A percentile compares a stretch with the other conserved stretches of the same genome.
These are phyloP conservation scores for Azemiops feae DNA, from an alignment of 2,113 vertebrate genomes.

Conservation along the genomic window DNA sequence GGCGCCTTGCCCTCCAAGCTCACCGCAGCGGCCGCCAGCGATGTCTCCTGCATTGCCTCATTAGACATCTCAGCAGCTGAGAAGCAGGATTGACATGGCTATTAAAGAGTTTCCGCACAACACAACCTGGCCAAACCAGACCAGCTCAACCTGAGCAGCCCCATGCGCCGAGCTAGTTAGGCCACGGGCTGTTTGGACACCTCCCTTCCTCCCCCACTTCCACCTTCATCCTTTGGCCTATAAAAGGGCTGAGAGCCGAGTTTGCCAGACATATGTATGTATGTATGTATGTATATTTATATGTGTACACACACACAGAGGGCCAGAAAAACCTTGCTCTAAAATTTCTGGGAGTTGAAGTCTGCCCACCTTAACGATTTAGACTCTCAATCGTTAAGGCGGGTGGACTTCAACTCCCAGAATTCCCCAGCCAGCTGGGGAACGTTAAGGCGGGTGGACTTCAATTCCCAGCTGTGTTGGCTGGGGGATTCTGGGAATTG, in stretches of 20 bases:
- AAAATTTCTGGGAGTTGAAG: no score
- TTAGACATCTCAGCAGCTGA: constrained; percentile 84
- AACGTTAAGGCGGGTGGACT: not conserved
- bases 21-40: constrained; percentile 72
- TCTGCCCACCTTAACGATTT: no score
- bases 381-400: no score
- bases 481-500: not conserved
- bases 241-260: not conserved
- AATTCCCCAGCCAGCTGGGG: no score
- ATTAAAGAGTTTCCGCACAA: not conserved
- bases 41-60: constrained; percentile 79
- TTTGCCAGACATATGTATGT: not conserved
- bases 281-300: no score
- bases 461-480: not conserved
- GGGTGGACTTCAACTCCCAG: no score
- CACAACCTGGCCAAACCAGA: not conserved
- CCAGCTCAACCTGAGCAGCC: not conserved
- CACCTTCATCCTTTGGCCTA: not conserved
- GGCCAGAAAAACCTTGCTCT: no score
- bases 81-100: constrained; percentile 38
- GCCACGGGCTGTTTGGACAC: not conserved
- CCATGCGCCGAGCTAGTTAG: not conserved
- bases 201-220: not conserved
- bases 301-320: no score
- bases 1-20: constrained; percentile 84